Evolutionary conservation across 2,113 vertebrate species (phyloP), one percentile per base, ranked within the genome.

Genomic region (Morone saxatilis): DNA sequence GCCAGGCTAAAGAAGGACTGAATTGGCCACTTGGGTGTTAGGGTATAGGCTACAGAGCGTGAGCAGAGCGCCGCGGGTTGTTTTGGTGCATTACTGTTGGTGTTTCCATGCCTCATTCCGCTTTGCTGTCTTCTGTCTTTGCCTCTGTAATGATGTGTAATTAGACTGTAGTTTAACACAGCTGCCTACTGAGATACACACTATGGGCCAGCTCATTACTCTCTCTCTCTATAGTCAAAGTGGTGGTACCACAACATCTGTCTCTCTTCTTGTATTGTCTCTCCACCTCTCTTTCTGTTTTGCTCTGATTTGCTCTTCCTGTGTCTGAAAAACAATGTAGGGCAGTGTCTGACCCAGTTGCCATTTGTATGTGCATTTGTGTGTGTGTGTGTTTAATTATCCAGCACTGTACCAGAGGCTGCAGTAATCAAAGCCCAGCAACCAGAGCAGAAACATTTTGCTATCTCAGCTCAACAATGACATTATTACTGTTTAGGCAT

Each of bases 261-360:
- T 79, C 80, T 83, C 78, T 80, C 43, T 69, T 83, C 72, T 86
- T 81, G 62, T 59, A 62, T 86, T 81, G 22, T 78, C 73, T 89
- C 43, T 41, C 22, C 13, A 47, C 68, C 67, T 78, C 63, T 72
- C 71, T 78, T 57, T 83, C 84, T 84, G 69, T 71, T 88, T 83
- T 56, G 62, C 68, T 80, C 75, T 84, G 84, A 73, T 87, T 90
- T 91, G 85, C 92, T 90, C 84, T 92, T 87, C 85, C 86, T 82
- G 76, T 87, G 80, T 91, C 70, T 83, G 83, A 87, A 85, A 89
- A 91, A 91, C 92, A 93, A 94, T 92, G 89, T 93, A 92, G 92
- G 93, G 74, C 93, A 89, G 68, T 65, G 85, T 91, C 91, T 95
- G 94, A 95, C 94, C 93, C 88, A 95, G 85, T 93, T 95, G 93